Evolutionary conservation across 2,113 vertebrate species (phyloP).

Genomic region (Asarcornis scutulata): DNA sequence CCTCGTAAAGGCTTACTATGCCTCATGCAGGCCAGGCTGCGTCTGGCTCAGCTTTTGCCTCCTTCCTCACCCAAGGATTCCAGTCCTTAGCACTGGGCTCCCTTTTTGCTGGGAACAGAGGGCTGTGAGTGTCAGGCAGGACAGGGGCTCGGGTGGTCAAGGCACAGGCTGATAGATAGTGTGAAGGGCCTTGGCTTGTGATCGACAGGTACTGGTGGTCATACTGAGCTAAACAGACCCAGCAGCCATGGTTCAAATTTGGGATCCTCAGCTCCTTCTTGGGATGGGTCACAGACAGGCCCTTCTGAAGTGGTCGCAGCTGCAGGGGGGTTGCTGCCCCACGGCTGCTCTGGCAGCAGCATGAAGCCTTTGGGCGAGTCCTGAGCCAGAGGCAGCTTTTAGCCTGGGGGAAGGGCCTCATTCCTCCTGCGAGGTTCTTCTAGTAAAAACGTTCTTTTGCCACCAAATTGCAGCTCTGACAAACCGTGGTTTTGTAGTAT

Average conservation of each 20-base stretch:
- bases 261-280: neutral
- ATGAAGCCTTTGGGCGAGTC: fast-evolving
- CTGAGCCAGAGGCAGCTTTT: neutral
- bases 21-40: neutral
- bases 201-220: neutral
- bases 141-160: neutral
- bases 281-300: neutral
- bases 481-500: neutral
- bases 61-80: neutral
- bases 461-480: neutral
- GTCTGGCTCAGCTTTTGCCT: neutral
- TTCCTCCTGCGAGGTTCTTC: neutral
- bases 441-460: neutral
- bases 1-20: fast-evolving
- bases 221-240: neutral
- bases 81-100: neutral
- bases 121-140: fast-evolving
- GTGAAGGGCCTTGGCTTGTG: fast-evolving
- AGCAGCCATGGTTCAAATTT: neutral
- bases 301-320: neutral
- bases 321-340: neutral
- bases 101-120: neutral
- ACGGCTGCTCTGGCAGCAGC: neutral
- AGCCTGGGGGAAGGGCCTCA: fast-evolving
- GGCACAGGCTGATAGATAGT: neutral